Base-by-base conservation (phyloP, 1,140 invertebrate species). In the Eubasilissa regina region DNA sequence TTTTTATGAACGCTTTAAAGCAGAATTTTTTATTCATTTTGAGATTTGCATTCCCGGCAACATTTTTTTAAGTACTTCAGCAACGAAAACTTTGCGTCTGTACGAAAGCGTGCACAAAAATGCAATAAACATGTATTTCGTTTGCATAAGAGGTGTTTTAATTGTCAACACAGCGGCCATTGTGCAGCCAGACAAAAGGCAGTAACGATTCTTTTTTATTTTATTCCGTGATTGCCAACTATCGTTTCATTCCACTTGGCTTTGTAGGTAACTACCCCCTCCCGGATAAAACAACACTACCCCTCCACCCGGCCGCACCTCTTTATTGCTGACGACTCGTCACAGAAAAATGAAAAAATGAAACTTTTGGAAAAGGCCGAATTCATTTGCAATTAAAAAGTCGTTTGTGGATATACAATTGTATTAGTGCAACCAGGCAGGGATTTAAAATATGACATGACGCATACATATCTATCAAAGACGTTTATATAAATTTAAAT, bases 321-420 rank as follows among this genome's bases (percentile, higher is more conserved):
- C 64, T 35, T 19, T 62, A 48, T 51, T 48, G 55, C 55, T 75
- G 45, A 62, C 56, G 21, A 58, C 21, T 62, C 51, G 64, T 25
- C 43, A 25, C 76, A 77, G 64, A 17, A 15, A 70, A 56, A 47
- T 25, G 25, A 44, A 78, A 78, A 78, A 73, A 73, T 60, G 19
- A 0, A 55, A 56, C 60, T 53, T 72, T 73, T 76, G 43, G 47
- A 70, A 81, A 68, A 77, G 72, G 58, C 56, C 75, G 70, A 82
- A 80, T 82, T 80, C 78, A 82, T 82, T 80, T 80, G 81, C 81
- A 82, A 82, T 82, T 82, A 82, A 82, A 82, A 82, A 80, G 55
- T 72, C 78, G 76, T 82, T 80, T 80, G 70, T 74, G 35, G 47
- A 73, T 45, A 9, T 35, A 9, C 25, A 1, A 35, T 35, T 35